Percentiles rank a stretch among this genome's conserved stretches.
These are phyloP conservation scores for Temnothorax longispinosus DNA, from an alignment of 1,140 invertebrate species.

Conservation along the genomic window DNA sequence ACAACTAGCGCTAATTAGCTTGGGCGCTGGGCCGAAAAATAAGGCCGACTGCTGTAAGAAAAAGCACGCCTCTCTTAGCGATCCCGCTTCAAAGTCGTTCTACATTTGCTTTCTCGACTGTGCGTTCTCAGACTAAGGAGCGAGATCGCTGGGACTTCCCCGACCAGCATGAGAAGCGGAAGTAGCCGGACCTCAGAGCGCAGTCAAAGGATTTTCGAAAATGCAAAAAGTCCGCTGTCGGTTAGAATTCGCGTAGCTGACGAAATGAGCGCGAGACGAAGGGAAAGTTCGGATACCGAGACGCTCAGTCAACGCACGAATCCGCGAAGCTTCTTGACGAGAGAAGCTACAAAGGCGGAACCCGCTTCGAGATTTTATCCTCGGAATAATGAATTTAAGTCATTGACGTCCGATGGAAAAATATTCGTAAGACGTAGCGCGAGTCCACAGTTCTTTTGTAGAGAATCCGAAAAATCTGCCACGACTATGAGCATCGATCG, in stretches of 20 bases:
- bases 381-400: slow-evolving; percentile 13
- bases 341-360: not conserved
- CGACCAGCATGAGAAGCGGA: slow-evolving; percentile 16
- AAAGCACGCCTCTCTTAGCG: slow-evolving; percentile 24
- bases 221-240: not conserved
- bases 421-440: slow-evolving; percentile 12
- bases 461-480: slow-evolving; percentile 12
- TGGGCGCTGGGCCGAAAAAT: slow-evolving; percentile 29
- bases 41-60: slow-evolving; percentile 22
- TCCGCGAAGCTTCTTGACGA: not conserved
- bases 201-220: slow-evolving; percentile 21
- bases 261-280: not conserved
- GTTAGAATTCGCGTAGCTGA: not conserved
- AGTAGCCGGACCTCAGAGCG: slow-evolving; percentile 2
- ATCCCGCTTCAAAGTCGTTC: slow-evolving; percentile 6
- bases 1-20: slow-evolving; percentile 48
- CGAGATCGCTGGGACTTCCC: not conserved
- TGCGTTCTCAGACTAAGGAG: slow-evolving; percentile 39
- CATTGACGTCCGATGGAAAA: slow-evolving; percentile 38
- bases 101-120: slow-evolving; percentile 44
- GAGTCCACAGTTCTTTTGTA: not conserved
- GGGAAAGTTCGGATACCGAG: not conserved
- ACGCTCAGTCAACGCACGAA: not conserved
- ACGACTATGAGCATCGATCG: slow-evolving; percentile 22
- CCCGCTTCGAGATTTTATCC: not conserved